Evolutionary conservation across 2,113 vertebrate genomes (phyloP).

Genomic region (Beaufortia kweichowensis): DNA sequence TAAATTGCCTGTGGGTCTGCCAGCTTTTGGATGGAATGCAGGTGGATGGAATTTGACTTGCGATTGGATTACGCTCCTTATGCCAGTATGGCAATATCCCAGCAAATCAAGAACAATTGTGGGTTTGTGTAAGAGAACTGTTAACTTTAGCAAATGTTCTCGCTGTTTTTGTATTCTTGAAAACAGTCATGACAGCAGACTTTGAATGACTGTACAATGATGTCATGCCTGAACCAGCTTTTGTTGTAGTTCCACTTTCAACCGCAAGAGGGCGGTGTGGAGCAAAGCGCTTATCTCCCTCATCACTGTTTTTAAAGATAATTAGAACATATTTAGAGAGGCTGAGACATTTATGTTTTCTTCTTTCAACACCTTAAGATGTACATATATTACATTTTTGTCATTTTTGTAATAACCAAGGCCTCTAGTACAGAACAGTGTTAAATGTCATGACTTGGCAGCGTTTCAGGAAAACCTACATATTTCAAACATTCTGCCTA

Average conservation of each 20-base stretch:
- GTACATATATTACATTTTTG: no score
- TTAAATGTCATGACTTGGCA: not conserved
- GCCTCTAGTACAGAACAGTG: no score
- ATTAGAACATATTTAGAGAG: not conserved
- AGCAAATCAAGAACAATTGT: slow-evolving; percentile 30
- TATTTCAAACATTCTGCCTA: not conserved
- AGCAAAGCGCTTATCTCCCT: not conserved
- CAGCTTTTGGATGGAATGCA: slow-evolving; percentile 47
- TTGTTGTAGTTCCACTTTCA: not conserved
- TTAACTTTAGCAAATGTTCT: slow-evolving; percentile 11
- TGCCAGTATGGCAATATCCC: slow-evolving; percentile 22
- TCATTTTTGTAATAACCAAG: no score
- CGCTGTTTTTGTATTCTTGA: slow-evolving; percentile 9
- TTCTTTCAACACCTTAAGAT: not conserved
- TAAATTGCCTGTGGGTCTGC: slow-evolving; percentile 23
- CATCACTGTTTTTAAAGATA: not conserved
- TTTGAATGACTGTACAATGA: slow-evolving; percentile 16
- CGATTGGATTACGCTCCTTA: slow-evolving; percentile 3
- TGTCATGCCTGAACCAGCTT: not conserved
- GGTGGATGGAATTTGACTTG: slow-evolving; percentile 37
- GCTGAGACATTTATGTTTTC: not conserved
- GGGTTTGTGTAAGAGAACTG: slow-evolving; percentile 24
- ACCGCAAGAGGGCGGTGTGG: slow-evolving; percentile 43
- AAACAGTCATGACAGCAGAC: not conserved
- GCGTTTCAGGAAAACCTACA: not conserved